Evolutionary conservation across 2,888 invertebrate species (phyloP).

Genomic region (Apoda limacodes): DNA sequence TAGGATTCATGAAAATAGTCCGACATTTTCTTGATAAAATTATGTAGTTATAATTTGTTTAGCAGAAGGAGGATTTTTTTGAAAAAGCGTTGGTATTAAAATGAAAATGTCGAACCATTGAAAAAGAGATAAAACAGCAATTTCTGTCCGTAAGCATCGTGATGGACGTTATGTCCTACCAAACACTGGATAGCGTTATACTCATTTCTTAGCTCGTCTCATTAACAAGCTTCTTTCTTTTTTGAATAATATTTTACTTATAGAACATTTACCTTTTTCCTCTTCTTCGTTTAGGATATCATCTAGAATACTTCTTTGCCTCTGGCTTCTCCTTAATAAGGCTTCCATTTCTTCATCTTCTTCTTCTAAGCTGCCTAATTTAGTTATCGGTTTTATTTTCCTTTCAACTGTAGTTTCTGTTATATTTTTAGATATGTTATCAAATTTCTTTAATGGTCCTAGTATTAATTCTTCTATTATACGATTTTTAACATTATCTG

Average conservation of each 20-base stretch:
- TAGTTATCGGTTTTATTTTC: constrained; percentile 37
- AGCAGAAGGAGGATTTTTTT: too few relatives aligned
- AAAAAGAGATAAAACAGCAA: constrained; percentile 4
- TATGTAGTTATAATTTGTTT: too few relatives aligned
- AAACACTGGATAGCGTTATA: constrained; percentile 55
- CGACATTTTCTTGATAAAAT: constrained; percentile 33
- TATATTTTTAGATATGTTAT: constrained; percentile 51
- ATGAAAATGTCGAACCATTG: not conserved
- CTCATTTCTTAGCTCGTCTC: constrained; percentile 36
- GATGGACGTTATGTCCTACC: constrained; percentile 31
- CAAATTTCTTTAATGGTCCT: constrained; percentile 38
- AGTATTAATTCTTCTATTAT: constrained; percentile 56
- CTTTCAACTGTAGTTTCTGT: constrained; percentile 48
- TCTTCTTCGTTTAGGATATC: constrained; percentile 75
- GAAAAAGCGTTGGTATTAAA: too few relatives aligned
- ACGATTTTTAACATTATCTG: constrained; percentile 51
- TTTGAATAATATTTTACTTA: constrained; percentile 38
- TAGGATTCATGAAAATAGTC: constrained; percentile 22
- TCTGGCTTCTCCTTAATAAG: constrained; percentile 73
- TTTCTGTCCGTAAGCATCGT: constrained; percentile 35
- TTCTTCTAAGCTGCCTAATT: constrained; percentile 50
- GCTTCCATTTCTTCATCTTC: constrained; percentile 73
- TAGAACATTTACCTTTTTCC: constrained; percentile 63
- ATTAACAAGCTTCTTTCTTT: constrained; percentile 29
- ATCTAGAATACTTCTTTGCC: constrained; percentile 77